A percentile compares a stretch with the other conserved stretches of the same genome.
phyloP scores from a whole-genome alignment of 2,888 invertebrate species.

The Caenorhabditis zanzibari region DNA sequence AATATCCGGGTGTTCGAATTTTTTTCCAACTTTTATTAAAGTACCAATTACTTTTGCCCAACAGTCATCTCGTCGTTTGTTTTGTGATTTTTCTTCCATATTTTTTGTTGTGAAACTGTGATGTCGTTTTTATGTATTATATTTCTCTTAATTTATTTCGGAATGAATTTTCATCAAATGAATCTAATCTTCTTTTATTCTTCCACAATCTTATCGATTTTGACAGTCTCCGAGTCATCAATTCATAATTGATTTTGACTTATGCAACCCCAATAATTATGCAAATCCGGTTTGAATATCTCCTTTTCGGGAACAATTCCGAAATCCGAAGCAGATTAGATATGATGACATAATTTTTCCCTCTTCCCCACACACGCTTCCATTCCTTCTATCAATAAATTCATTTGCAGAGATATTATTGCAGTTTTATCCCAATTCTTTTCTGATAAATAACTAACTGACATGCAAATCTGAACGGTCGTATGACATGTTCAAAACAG shows the following conservation, averaged over 20 bases:
- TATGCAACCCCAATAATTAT: slow-evolving; percentile 60
- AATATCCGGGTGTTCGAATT: slow-evolving; percentile 39
- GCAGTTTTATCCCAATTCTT: slow-evolving; percentile 34
- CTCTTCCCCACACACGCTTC: background rate
- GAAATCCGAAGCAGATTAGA: slow-evolving; percentile 58
- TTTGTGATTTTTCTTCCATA: slow-evolving; percentile 9
- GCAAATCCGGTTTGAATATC: slow-evolving; percentile 44
- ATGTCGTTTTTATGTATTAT: slow-evolving; percentile 4
- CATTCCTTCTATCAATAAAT: background rate
- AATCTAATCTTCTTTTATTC: slow-evolving; percentile 13
- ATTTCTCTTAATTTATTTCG: slow-evolving; percentile 35
- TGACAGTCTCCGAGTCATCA: slow-evolving; percentile 22
- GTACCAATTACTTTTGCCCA: background rate
- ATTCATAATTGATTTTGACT: slow-evolving; percentile 63
- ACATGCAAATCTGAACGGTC: slow-evolving; percentile 44
- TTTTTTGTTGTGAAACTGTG: slow-evolving; percentile 18
- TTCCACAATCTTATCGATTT: slow-evolving; percentile 23
- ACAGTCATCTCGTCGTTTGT: slow-evolving; percentile 2
- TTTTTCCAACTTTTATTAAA: background rate
- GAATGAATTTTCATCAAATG: slow-evolving; percentile 26
- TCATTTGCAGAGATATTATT: slow-evolving; percentile 28
- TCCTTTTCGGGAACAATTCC: slow-evolving; percentile 41
- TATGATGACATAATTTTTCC: slow-evolving; percentile 59
- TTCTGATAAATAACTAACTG: slow-evolving; percentile 42
- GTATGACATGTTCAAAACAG: slow-evolving; percentile 47